Evolutionary conservation across 2,888 invertebrate species (phyloP).

Genomic region (Carcina quercana): DNA sequence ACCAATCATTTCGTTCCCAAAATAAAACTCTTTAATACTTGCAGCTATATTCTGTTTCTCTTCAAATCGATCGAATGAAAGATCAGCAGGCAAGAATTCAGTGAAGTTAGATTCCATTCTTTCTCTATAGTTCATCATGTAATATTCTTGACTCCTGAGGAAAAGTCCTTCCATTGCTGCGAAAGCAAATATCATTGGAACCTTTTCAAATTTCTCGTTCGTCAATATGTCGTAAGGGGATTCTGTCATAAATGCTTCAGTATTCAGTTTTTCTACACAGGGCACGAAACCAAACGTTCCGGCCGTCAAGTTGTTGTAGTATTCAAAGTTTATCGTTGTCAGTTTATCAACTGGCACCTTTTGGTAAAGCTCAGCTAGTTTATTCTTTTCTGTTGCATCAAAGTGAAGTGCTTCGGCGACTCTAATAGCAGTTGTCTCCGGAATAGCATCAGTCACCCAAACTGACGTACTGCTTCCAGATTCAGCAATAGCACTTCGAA

Average conservation of each 20-base stretch:
- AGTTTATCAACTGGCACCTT: slow-evolving; percentile 9
- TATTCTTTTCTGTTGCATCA: background rate
- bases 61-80: slow-evolving; percentile 22
- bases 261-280: slow-evolving; percentile 19
- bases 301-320: slow-evolving; percentile 24
- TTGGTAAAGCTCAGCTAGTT: background rate
- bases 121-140: slow-evolving; percentile 22
- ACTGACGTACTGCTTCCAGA: slow-evolving; percentile 24
- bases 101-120: slow-evolving; percentile 26
- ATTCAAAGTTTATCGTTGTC: slow-evolving; percentile 19
- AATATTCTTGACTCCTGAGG: slow-evolving; percentile 17
- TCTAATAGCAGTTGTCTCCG: slow-evolving; percentile 22
- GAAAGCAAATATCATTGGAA: slow-evolving; percentile 28
- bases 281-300: slow-evolving; percentile 32
- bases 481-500: slow-evolving; percentile 29
- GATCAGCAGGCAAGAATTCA: slow-evolving; percentile 30
- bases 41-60: slow-evolving; percentile 12
- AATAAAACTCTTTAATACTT: slow-evolving; percentile 26
- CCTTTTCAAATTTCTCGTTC: slow-evolving; percentile 16
- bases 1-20: slow-evolving; percentile 22
- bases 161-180: slow-evolving; percentile 11
- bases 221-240: slow-evolving; percentile 20
- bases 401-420: slow-evolving; percentile 14
- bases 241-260: slow-evolving; percentile 16
- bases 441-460: slow-evolving; percentile 24